These are phyloP conservation scores for Ptilodon capucinus DNA, from an alignment of 2,888 invertebrate genomes.

Conservation along the genomic window DNA sequence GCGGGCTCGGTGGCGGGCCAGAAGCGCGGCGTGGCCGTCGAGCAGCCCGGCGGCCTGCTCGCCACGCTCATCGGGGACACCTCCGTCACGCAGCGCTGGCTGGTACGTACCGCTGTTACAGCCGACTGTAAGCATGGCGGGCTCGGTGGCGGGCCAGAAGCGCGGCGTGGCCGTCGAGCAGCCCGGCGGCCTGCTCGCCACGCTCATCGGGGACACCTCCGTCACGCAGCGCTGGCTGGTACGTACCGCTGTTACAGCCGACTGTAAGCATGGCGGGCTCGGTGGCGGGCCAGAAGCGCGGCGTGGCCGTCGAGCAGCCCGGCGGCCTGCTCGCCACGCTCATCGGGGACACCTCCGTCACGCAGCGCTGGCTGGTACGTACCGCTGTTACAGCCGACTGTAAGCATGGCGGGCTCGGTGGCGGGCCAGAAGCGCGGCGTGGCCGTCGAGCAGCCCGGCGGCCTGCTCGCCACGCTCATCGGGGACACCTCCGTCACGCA, in stretches of 20 bases:
- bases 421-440: too few species aligned
- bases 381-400: too few species aligned
- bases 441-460: too few species aligned
- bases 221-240: constrained; percentile 99
- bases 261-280: constrained; percentile 97
- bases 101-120: too few species aligned
- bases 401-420: constrained; percentile 95
- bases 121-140: too few species aligned
- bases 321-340: constrained; percentile 95
- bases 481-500: too few species aligned
- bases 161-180: constrained; percentile 98
- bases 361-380: constrained; percentile 97
- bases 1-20: constrained; percentile 98
- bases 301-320: constrained; percentile 97
- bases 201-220: constrained; percentile 97
- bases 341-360: constrained; percentile 98
- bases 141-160: constrained; percentile 97
- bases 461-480: too few species aligned
- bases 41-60: constrained; percentile 94
- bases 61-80: constrained; percentile 98
- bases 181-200: constrained; percentile 94
- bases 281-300: constrained; percentile 97
- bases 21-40: constrained; percentile 96
- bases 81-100: constrained; percentile 99
- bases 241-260: too few species aligned